These are phyloP conservation scores for Trissolcus basalis DNA, from an alignment of 1,140 invertebrate genomes.

Conservation along the genomic window DNA sequence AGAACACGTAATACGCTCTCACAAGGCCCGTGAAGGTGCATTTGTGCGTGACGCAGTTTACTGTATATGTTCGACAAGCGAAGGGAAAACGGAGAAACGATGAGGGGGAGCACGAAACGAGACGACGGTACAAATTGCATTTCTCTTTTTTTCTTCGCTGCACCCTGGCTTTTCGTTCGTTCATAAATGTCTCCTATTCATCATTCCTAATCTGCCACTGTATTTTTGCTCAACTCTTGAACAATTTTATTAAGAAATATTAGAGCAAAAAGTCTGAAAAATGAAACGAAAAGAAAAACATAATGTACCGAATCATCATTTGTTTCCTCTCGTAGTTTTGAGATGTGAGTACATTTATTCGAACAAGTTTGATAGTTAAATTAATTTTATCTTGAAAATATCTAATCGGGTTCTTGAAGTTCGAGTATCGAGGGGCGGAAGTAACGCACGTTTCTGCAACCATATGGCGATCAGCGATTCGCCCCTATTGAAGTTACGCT, in stretches of 20 bases:
- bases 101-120: constrained; percentile 23
- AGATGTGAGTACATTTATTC: constrained; percentile 4
- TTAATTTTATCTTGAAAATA: constrained; percentile 20
- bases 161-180: constrained; percentile 10
- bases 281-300: background rate
- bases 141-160: constrained; percentile 16
- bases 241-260: background rate
- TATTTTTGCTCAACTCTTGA: background rate
- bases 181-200: constrained; percentile 27
- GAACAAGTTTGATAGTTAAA: background rate
- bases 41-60: constrained; percentile 47
- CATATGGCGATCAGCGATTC: constrained; percentile 54
- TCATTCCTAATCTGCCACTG: constrained; percentile 7
- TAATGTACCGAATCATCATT: background rate
- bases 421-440: constrained; percentile 22
- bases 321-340: background rate
- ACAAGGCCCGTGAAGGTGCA: constrained; percentile 28
- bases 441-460: constrained; percentile 29
- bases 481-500: constrained; percentile 16
- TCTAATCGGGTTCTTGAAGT: constrained; percentile 39
- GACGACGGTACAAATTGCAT: constrained; percentile 46
- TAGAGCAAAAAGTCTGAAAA: background rate
- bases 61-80: constrained; percentile 47
- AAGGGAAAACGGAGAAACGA: constrained; percentile 32
- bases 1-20: constrained; percentile 29